Conservation (phyloP, 1,140 invertebrate species). For the Capitella teleta region DNA sequence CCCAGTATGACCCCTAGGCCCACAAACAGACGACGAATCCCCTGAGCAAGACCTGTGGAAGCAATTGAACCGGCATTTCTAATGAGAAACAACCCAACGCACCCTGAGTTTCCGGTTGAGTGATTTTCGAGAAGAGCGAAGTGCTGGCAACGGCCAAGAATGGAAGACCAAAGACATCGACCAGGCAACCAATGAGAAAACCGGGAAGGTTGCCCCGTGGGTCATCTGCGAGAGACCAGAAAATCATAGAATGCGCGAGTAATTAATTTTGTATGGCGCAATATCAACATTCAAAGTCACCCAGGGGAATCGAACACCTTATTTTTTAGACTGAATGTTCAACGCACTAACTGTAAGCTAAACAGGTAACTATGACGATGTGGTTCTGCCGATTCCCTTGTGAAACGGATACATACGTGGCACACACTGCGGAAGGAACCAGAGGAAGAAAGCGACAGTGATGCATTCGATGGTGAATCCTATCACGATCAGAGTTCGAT, state of each 20-base stretch:
- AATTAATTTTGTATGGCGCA: neutral
- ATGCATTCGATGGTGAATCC: slow-evolving; percentile 16
- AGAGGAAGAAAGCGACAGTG: slow-evolving; percentile 19
- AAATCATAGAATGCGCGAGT: neutral
- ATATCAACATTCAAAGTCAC: neutral
- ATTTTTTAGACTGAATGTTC: neutral
- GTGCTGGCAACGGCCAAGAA: slow-evolving; percentile 23
- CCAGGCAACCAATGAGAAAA: slow-evolving; percentile 18
- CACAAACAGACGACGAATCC: neutral
- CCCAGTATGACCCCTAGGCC: neutral
- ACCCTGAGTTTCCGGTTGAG: slow-evolving; percentile 25
- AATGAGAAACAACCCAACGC: no score
- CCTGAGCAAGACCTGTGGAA: neutral
- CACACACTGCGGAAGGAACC: slow-evolving; percentile 17
- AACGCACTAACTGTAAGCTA: neutral
- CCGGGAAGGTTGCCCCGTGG: slow-evolving; percentile 16
- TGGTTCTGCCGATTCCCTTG: neutral
- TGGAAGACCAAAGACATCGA: slow-evolving; percentile 27
- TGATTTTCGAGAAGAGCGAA: slow-evolving; percentile 27
- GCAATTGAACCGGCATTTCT: neutral
- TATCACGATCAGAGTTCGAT: slow-evolving; percentile 22
- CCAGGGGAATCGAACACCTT: neutral
- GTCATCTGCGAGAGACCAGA: slow-evolving; percentile 15
- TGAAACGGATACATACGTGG: slow-evolving; percentile 14
- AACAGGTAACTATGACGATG: neutral